phyloP scores from a whole-genome alignment of 2,113 vertebrate species.

The Calyptomena viridis region DNA sequence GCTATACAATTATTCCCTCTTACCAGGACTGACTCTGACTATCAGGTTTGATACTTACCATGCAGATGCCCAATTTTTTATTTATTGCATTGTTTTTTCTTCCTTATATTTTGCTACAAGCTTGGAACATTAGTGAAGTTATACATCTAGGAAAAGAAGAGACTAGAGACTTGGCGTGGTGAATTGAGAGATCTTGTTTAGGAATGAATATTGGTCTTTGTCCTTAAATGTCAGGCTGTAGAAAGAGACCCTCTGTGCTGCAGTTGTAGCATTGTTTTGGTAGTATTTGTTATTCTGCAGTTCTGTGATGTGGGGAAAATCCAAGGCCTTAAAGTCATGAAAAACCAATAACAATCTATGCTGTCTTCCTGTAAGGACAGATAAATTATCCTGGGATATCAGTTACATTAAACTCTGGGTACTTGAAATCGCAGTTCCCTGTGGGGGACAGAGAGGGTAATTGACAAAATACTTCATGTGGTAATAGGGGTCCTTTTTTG shows the following conservation, averaged over 20 bases:
- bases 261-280: not conserved
- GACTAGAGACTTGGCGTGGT: not conserved
- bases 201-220: not conserved
- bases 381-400: not conserved
- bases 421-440: not conserved
- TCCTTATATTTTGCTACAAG: not conserved
- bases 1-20: not conserved
- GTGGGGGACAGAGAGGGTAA: not conserved
- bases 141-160: not conserved
- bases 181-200: not conserved
- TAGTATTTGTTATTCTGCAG: not conserved
- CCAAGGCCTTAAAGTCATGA: not conserved
- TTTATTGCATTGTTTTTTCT: not conserved
- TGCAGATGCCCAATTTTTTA: not conserved
- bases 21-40: not conserved
- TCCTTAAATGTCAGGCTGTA: not conserved
- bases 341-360: not conserved
- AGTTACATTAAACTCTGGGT: not conserved
- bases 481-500: accelerated
- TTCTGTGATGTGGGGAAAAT: not conserved
- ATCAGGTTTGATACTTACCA: not conserved
- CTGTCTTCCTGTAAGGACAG: not conserved
- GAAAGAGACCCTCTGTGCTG: not conserved
- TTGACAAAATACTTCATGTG: not conserved
- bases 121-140: not conserved